Base-by-base conservation (phyloP, 2,113 vertebrate species). In the Callipepla squamata region DNA sequence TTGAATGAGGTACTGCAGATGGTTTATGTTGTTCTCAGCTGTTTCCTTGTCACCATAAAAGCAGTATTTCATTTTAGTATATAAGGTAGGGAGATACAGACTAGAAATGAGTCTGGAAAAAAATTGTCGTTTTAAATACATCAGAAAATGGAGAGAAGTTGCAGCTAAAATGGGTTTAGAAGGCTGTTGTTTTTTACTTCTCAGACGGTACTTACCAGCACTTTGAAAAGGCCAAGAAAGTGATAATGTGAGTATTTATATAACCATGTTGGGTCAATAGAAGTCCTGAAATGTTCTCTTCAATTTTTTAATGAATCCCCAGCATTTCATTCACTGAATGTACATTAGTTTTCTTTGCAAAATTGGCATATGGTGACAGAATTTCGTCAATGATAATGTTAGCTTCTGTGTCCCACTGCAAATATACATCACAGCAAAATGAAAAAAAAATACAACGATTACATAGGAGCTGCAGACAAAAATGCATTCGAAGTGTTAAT, bases 341-440 rank as follows among this genome's bases (percentile, higher is more conserved):
- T 5, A 13, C 4, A 5, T 63, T 11, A 10, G 3, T 68, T 95
- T 76, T 50, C 36, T 34, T 80, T 67, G 13, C 17, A 74, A 90
- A 74, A 68, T 59, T 36, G 44, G 4, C 5, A 20, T 7, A 25
- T 0, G 0, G 19, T n/a, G 18, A 3, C 14, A 79, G 26, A 58
- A 66, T 62, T 73, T 65, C 53, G 18, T 34, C 4, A 53, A 21
- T 57, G 8, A 11, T 15, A 36, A n/a, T 15, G 4, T 13, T 34
- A 87, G 20, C 19, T 73, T 66, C 55, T 61, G 7, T 28, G 8
- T 80, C 47, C 26, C 17, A 4, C 23, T 36, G 62, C 80, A 34
- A 76, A 16, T 45, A 79, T 6, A 70, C 13, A 44, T 58, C 13
- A 40, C 2, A 61, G 16, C 3, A 87, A 91, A 81, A 2, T 5